Conservation (phyloP, 2,797 vertebrate genomes). For the Carduelis carduelis region DNA sequence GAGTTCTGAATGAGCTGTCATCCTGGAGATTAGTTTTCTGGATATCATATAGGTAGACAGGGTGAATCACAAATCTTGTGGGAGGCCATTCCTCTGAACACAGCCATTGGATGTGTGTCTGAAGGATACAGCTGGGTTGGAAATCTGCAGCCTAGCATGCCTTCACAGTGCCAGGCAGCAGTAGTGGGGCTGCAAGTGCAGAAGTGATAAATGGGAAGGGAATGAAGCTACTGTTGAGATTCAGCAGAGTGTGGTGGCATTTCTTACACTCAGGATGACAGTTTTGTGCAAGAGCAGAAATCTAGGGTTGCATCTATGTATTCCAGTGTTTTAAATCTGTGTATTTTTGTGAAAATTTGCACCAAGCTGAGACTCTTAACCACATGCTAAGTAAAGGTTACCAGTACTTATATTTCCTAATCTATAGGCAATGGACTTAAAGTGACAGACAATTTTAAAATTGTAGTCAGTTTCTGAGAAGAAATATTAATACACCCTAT, state of each 20-base stretch:
- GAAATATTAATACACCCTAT: not conserved
- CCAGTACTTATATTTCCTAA: not conserved
- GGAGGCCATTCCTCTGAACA: not conserved
- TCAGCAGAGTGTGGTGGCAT: fast-evolving
- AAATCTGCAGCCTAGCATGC: not conserved
- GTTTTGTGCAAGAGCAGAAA: not conserved
- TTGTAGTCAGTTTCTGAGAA: not conserved
- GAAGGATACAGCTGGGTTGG: not conserved
- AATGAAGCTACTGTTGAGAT: not conserved
- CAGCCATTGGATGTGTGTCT: not conserved
- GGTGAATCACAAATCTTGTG: not conserved
- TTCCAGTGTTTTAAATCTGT: not conserved
- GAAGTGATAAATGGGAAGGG: not conserved
- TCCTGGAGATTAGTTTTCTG: not conserved
- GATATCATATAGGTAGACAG: not conserved
- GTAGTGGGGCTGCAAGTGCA: not conserved
- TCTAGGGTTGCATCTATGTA: not conserved
- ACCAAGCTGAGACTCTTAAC: not conserved
- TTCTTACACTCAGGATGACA: not conserved
- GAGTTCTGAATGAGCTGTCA: constrained; percentile 36
- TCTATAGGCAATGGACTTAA: not conserved
- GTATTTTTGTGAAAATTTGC: not conserved
- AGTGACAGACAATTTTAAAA: not conserved
- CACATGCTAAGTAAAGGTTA: not conserved
- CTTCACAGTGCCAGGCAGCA: not conserved